Conservation (phyloP, 2,797 vertebrate species). For the Poliocrania exsul region DNA sequence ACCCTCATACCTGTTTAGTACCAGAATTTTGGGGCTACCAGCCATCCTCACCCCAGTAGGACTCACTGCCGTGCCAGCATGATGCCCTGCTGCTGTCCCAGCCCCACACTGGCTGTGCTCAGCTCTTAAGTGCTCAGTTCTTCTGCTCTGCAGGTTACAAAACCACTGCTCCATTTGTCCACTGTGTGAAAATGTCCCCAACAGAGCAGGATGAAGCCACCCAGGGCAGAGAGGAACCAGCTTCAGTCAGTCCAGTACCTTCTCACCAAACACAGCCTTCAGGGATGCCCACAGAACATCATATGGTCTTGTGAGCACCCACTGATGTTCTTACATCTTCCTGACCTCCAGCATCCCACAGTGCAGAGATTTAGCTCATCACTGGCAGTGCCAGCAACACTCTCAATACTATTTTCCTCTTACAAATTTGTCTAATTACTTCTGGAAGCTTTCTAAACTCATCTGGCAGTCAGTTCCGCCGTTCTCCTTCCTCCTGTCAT, state of each 20-base stretch:
- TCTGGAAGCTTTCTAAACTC: conserved; percentile 48
- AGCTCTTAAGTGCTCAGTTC: neutral
- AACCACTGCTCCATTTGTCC: neutral
- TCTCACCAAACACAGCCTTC: neutral
- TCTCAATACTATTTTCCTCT: neutral
- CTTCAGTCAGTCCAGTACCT: neutral
- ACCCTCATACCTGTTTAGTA: fast-evolving
- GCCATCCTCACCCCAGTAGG: neutral
- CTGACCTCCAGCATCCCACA: neutral
- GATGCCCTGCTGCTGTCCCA: neutral
- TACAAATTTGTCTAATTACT: conserved; percentile 35
- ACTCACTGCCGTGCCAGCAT: neutral
- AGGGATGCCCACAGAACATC: neutral
- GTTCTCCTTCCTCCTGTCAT: neutral
- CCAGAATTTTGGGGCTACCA: neutral
- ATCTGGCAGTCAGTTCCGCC: neutral
- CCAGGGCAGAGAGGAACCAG: neutral
- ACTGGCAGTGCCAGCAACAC: neutral
- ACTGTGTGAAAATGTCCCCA: neutral
- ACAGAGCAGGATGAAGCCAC: neutral
- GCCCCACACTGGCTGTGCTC: neutral
- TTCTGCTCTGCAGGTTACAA: neutral
- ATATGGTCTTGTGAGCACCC: neutral
- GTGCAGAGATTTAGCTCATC: neutral
- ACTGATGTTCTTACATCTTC: neutral